Base-by-base conservation (phyloP, 2,113 vertebrate species). In the Dipodomys ordii region DNA sequence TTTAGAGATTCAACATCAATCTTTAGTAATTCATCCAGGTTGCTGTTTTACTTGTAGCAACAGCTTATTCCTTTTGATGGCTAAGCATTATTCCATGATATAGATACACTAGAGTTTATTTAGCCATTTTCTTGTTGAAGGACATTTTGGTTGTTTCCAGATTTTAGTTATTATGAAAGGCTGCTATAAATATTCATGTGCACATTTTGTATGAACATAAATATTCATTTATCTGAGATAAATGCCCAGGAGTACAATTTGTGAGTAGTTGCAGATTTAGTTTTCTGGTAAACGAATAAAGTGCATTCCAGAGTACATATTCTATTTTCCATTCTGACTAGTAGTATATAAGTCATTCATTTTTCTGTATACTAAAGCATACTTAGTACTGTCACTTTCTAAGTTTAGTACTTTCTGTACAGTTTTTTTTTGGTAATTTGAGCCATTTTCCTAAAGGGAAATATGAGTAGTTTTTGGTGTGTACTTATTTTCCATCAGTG, bases 221-320 rank as follows among this genome's bases (percentile, higher is more conserved):
- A 71, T 81, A 87, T 74, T 93, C 76, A 73, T 68, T 91, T 94
- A 18, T 80, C 18, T 74, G 71, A 18, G 73, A 79, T 57, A 86
- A 91, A 86, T 86, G 19, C 67, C 83, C 76, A 93, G 22, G 20
- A 83, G 46, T 80, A 71, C 27, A 72, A 71, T 22, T 57, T 49
- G 19, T 87, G 39, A 20, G 46, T 82, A 78, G 76, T 13, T 49
- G 20, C 30, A 46, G 86, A 74, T 74, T 83, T 91, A 87, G 23
- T 83, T 73, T 85, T 72, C 64, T 57, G 67, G 84, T 28, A 80
- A 90, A 67, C 7, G 72, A 16, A 16, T 25, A 46, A 71, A 30
- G 22, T 64, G 1, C 83, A 76, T 95, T 87, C 53, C 57, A 76
- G 71, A 53, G 71, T 76, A 39, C 44, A 7, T n/a, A 8, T 39